phyloP scores from a whole-genome alignment of 2,888 invertebrate genomes.

The Lochmaea crataegi region DNA sequence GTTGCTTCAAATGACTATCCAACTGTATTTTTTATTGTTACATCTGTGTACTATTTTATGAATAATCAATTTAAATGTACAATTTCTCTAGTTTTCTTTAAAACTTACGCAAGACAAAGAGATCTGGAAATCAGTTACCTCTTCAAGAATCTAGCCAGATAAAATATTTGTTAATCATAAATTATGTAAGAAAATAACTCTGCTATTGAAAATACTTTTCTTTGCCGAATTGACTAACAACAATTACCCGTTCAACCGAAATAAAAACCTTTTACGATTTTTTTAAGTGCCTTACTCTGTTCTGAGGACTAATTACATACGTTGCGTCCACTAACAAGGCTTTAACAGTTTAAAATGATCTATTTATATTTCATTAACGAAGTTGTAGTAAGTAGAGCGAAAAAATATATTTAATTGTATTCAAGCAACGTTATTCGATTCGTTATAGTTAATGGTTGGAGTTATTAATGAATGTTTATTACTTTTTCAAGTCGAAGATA shows the following conservation, averaged over 20 bases:
- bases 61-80: no score
- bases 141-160: no score
- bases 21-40: no score
- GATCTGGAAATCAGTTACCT: no score
- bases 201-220: neutral
- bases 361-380: conserved; percentile 11
- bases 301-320: neutral
- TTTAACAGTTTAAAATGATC: neutral
- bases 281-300: neutral
- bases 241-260: neutral
- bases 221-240: neutral
- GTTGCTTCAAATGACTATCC: no score
- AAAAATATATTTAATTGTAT: conserved; percentile 14
- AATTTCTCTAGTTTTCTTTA: no score
- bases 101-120: no score
- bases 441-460: neutral
- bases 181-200: neutral
- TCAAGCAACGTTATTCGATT: neutral
- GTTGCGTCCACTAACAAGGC: neutral
- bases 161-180: no score
- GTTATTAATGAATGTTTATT: neutral
- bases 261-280: neutral
- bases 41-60: no score
- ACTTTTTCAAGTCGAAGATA: neutral
- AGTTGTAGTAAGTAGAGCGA: conserved; percentile 16